A percentile compares a stretch with the other conserved stretches of the same genome.
Conservation (phyloP, 2,888 invertebrate genomes). For the Spilosoma lubricipeda region DNA sequence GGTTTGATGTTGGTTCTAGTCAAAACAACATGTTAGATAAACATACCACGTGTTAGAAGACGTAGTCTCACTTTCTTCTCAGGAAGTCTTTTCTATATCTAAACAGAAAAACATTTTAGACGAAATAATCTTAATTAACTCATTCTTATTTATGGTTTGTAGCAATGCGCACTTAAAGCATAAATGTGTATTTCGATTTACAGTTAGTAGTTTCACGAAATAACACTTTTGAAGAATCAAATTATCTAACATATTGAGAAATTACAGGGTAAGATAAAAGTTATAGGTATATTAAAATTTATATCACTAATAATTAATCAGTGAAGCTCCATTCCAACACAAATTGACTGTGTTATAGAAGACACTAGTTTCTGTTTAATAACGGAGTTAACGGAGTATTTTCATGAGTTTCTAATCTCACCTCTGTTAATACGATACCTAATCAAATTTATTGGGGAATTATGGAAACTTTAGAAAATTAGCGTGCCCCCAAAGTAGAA, state of each 20-base stretch:
- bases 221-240: neutral
- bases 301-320: neutral
- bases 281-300: neutral
- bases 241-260: neutral
- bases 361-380: neutral
- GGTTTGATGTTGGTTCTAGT: slow-evolving; percentile 3
- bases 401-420: neutral
- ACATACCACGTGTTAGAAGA: neutral
- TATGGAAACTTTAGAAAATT: no score
- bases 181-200: neutral
- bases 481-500: no score
- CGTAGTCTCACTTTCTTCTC: neutral
- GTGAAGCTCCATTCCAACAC: neutral
- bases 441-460: no score
- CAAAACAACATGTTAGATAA: slow-evolving; percentile 13
- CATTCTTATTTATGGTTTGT: neutral
- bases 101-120: neutral
- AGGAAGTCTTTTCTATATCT: neutral
- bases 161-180: neutral
- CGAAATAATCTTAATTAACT: neutral
- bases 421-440: neutral
- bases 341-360: neutral
- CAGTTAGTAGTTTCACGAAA: neutral
- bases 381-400: neutral
- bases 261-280: neutral